These are phyloP conservation scores for Neosilurus hyrtlii DNA, from an alignment of 2,797 vertebrate genomes.

Conservation along the genomic window DNA sequence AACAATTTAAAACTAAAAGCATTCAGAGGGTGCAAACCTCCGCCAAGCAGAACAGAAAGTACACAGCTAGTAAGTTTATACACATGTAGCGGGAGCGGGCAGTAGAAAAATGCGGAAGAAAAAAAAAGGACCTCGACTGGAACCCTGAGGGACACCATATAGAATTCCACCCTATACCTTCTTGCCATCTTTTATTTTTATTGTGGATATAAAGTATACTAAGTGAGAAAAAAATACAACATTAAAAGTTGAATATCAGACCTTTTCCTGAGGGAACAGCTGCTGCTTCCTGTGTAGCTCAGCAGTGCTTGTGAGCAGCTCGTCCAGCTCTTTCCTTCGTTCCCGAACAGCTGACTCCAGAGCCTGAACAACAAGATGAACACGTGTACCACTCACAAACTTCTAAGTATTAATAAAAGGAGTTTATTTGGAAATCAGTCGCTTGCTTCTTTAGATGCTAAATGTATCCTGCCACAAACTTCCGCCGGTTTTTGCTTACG, in stretches of 20 bases:
- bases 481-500: background rate
- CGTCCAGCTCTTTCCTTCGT: constrained; percentile 75
- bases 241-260: constrained; percentile 40
- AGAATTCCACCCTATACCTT: background rate
- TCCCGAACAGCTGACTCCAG: constrained; percentile 74
- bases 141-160: background rate
- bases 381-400: background rate
- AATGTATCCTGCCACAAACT: background rate
- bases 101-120: too few species aligned
- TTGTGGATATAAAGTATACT: background rate
- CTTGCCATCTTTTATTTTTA: background rate
- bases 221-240: background rate
- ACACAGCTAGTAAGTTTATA: too few species aligned
- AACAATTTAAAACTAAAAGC: too few species aligned
- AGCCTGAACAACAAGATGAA: constrained; percentile 55
- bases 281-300: constrained; percentile 76
- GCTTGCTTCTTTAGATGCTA: background rate
- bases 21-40: too few species aligned
- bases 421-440: background rate
- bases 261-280: constrained; percentile 77
- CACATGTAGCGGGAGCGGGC: too few species aligned
- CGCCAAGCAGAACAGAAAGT: too few species aligned
- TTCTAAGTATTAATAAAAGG: background rate
- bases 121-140: background rate
- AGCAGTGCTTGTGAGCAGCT: constrained; percentile 72